Conservation (phyloP, 2,797 vertebrate species). For the Sebastiscus tertius region DNA sequence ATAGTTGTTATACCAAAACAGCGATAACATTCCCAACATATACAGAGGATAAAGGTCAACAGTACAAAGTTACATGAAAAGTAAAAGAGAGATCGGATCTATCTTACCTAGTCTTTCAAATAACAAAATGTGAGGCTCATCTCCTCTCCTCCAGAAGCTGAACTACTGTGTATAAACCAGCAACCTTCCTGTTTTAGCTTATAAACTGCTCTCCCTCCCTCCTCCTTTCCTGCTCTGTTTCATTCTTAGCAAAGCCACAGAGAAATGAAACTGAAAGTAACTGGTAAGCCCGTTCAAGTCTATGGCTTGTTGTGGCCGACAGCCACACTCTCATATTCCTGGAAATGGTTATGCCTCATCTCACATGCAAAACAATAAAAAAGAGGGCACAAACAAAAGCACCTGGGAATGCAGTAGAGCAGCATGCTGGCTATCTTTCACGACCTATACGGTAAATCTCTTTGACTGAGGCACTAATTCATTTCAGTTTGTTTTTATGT, state of each 20-base stretch:
- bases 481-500: background rate
- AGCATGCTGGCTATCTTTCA: background rate
- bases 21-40: background rate
- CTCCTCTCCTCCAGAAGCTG: background rate
- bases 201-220: slow-evolving; percentile 6
- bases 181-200: background rate
- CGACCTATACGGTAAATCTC: background rate
- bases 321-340: slow-evolving; percentile 19
- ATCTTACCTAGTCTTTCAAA: slow-evolving; percentile 41
- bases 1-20: background rate
- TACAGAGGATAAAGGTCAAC: background rate
- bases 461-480: background rate
- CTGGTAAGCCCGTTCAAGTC: background rate
- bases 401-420: background rate
- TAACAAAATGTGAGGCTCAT: background rate
- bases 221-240: background rate
- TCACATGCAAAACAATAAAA: background rate
- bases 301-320: background rate
- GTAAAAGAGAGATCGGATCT: background rate
- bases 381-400: background rate
- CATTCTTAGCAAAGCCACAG: background rate
- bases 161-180: background rate
- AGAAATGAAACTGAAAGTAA: slow-evolving; percentile 72
- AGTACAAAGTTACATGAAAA: background rate
- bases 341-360: slow-evolving; percentile 7